Percentiles rank a stretch among this genome's conserved stretches.
Evolutionary conservation across 2,888 invertebrate species (phyloP).

Genomic region (Melieria crassipennis): DNA sequence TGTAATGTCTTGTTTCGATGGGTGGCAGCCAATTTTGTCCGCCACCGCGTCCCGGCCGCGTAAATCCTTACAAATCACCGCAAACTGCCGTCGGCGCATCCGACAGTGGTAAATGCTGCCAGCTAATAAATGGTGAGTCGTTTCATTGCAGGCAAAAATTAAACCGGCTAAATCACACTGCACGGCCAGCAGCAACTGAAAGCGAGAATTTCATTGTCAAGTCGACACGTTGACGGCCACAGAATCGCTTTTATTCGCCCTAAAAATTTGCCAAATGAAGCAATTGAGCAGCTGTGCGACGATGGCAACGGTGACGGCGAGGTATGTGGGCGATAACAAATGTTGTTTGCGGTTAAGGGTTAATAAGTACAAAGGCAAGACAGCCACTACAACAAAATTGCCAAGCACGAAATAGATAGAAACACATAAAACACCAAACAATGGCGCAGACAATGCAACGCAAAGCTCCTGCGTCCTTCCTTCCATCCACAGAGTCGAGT

Average conservation of each 20-base stretch:
- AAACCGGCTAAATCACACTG: slow-evolving; percentile 11
- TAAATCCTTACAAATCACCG: slow-evolving; percentile 24
- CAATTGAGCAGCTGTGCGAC: neutral
- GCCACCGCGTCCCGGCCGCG: neutral
- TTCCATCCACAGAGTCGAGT: neutral
- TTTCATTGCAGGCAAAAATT: slow-evolving; percentile 7
- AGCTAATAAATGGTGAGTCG: too few species aligned
- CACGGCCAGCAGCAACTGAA: slow-evolving; percentile 12
- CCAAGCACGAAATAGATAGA: neutral
- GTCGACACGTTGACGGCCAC: slow-evolving; percentile 49
- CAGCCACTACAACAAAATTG: slow-evolving; percentile 31
- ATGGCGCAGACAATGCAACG: neutral
- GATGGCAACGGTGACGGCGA: neutral
- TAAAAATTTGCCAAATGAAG: too few species aligned
- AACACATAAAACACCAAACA: neutral
- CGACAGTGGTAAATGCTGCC: too few species aligned
- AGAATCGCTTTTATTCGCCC: slow-evolving; percentile 10
- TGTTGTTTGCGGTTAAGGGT: slow-evolving; percentile 63
- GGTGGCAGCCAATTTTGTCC: too few species aligned
- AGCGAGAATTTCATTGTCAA: slow-evolving; percentile 52
- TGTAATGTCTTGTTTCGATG: too few species aligned
- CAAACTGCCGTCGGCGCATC: neutral
- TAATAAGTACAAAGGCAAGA: slow-evolving; percentile 59
- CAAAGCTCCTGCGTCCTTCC: too few species aligned
- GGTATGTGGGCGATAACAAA: slow-evolving; percentile 50